Base-by-base conservation (phyloP, 1,140 invertebrate species). In the Yoshiicerus persimilis region DNA sequence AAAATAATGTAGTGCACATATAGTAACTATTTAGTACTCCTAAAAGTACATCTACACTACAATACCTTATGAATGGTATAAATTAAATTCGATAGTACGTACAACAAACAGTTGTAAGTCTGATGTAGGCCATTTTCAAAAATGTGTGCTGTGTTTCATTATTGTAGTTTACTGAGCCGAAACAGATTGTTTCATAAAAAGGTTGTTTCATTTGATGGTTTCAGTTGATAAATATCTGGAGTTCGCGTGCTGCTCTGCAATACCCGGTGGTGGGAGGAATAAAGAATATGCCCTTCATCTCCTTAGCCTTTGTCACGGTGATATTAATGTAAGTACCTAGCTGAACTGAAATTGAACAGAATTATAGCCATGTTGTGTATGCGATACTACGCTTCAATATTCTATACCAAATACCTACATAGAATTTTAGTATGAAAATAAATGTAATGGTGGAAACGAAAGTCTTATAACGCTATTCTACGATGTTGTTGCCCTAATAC, bases 181-280 rank as follows among this genome's bases (percentile, higher is more conserved):
- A 41, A 85, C 27, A 25, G 56, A 86, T 23, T 36, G 56, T 23
- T 56, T 64, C 62, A 66, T 64, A 86, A 56, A 56, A 85, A 85
- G 23, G 20, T 32, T 23, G 77, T 84, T 84, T 84, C 83, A 47
- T 86, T 86, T 89, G 32, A 32, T 87, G 30, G n/a, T 90, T 87
- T 23, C 93, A 96, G 95, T 96, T 91, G 95, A 96, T 91, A 96
- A 96, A 95, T 97, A 96, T 93, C 95, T 98, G 93, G 97, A 98
- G 92, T 96, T 99, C 92, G 97, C 98, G 30, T 97, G 97, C 93
- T 97, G 97, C 92, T 96, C 97, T 84, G 96, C 96, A 87, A 95
- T 98, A 89, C 96, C 96, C 38, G 96, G 97, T 86, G 93, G 93
- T 91, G 93, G 93, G n/a, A 64, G 89, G 62, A 98, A 98, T 92